Evolutionary conservation across 37 sponge, comb jelly and placozoan species (phyloP), one percentile per base, ranked within the genome.

Genomic region (Corticium candelabrum): DNA sequence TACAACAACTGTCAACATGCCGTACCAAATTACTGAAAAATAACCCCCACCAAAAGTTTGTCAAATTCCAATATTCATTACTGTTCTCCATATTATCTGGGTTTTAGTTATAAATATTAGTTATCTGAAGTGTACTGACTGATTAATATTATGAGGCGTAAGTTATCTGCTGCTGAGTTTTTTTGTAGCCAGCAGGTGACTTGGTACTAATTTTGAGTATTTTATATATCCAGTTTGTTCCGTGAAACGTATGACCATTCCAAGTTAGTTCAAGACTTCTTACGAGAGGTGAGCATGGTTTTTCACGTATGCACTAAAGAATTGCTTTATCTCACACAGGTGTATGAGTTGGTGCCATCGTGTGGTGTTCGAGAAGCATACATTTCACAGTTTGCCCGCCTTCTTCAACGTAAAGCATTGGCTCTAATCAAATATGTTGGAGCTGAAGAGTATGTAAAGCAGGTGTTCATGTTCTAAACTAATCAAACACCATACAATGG

Each of bases 381-480:
- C 80, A 79, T 71, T 21, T 35, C 21, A 3, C 86, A 84, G 68
- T 91, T 88, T 40, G 35, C 81, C 38, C 67, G 80, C 7, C 56
- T 74, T 1, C 73, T 91, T 34, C 79, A 86, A 38, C 70, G 87
- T 29, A 91, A 83, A 40, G 86, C 92, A 21, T 43, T 91, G 37
- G 78, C 89, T 35, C 41, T 88, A 4, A 57, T 78, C 27, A 86
- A 86, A 75, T 85, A 88, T 41, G 69, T 91, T 39, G 83, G 87
- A 34, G 84, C 84, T 34, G 90, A 89, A 56, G 76, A 69, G 88
- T 87, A 77, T 82, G 87, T 78, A 2, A n/a, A n/a, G n/a, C n/a
- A n/a, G n/a, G 34, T 80, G 3, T 2, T 40, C 2, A 2, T 31
- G 3, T 34, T 77, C 37, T 73, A 15, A 73, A 3, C 74, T 35